Conservation (phyloP, 2,113 vertebrate species). For the Pongo abelii region DNA sequence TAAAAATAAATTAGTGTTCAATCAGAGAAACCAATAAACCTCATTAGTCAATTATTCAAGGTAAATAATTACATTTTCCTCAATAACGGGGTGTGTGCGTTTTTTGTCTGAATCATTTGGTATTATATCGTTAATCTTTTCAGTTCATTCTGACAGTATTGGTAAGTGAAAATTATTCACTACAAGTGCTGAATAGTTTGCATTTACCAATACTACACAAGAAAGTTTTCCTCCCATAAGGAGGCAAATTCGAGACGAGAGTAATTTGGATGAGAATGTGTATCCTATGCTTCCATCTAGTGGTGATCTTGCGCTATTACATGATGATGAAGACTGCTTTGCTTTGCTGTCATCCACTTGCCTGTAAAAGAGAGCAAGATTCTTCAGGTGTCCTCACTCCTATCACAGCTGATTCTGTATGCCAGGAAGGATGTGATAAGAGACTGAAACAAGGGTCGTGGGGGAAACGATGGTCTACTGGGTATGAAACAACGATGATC, state of each 20-base stretch:
- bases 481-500: neutral
- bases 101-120: neutral
- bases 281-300: slow-evolving; percentile 42
- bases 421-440: neutral
- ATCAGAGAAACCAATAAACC: neutral
- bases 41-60: neutral
- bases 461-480: neutral
- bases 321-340: rapidly evolving
- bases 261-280: neutral
- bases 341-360: neutral
- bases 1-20: neutral
- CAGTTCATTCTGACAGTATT: neutral
- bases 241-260: neutral
- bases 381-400: neutral
- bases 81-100: neutral
- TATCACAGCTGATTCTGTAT: neutral
- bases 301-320: neutral
- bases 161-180: neutral
- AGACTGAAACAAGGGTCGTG: neutral
- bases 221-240: neutral
- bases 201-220: no score
- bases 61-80: neutral
- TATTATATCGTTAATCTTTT: neutral
- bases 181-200: neutral
- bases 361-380: neutral